Evolutionary conservation across 2,797 vertebrate species (phyloP).

Genomic region (Philypnodon macrostomus): DNA sequence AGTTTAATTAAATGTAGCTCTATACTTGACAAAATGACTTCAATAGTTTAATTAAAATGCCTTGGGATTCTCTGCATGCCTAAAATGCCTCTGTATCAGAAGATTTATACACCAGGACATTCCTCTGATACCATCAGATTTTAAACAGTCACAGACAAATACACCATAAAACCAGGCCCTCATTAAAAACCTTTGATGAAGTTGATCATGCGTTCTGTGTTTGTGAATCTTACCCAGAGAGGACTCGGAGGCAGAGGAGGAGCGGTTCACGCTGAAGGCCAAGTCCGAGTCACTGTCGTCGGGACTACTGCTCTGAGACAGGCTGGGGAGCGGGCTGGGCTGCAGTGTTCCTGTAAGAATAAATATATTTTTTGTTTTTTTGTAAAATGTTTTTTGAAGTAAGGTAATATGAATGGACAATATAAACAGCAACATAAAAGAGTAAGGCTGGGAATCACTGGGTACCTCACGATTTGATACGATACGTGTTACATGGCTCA

Average conservation of each 20-base stretch:
- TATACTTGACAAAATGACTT: too few relatives aligned
- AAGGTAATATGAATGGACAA: slow-evolving; percentile 16
- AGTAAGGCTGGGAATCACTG: too few relatives aligned
- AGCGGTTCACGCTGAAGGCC: slow-evolving; percentile 94
- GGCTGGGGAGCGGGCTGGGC: slow-evolving; percentile 85
- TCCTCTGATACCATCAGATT: neutral
- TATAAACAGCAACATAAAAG: slow-evolving; percentile 18
- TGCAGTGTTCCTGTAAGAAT: slow-evolving; percentile 92
- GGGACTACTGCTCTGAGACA: slow-evolving; percentile 89
- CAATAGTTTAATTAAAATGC: too few relatives aligned
- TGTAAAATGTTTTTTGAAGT: too few relatives aligned
- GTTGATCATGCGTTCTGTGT: slow-evolving; percentile 11
- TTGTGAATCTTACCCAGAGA: slow-evolving; percentile 86
- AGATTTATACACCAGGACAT: neutral
- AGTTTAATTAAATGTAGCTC: too few relatives aligned
- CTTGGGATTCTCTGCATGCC: too few relatives aligned
- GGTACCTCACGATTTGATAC: too few relatives aligned
- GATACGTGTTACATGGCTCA: too few relatives aligned
- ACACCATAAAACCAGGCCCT: neutral
- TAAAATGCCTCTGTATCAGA: neutral
- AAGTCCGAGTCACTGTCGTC: slow-evolving; percentile 97
- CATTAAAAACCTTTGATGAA: neutral
- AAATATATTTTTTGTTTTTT: too few relatives aligned
- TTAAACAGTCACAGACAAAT: neutral
- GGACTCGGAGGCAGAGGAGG: slow-evolving; percentile 95